Evolutionary conservation across 2,888 invertebrate genomes (phyloP).

Genomic region (Ellobium chinense): DNA sequence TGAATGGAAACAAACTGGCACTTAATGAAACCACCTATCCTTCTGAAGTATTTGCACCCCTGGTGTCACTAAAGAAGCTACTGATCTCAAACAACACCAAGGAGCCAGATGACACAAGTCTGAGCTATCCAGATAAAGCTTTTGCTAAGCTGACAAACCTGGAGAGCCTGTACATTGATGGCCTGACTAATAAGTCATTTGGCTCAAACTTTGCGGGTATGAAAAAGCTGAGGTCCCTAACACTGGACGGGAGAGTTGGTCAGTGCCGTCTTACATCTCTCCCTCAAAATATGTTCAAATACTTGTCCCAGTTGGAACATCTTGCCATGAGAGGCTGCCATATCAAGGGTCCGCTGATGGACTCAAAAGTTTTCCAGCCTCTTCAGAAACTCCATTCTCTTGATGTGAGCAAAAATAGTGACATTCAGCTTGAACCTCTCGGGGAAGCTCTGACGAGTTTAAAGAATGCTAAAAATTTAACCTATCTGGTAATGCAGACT

Average conservation of each 20-base stretch:
- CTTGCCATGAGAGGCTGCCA: slow-evolving; percentile 5
- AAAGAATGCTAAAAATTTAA: background rate
- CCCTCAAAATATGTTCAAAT: background rate
- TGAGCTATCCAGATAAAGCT: slow-evolving; percentile 41
- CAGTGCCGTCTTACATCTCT: background rate
- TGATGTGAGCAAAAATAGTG: slow-evolving; percentile 19
- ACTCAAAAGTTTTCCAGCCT: slow-evolving; percentile 1
- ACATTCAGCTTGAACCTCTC: background rate
- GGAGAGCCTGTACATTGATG: slow-evolving; percentile 34
- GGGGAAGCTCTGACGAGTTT: background rate
- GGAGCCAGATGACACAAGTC: background rate
- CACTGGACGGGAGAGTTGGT: background rate
- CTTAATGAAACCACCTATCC: slow-evolving; percentile 6
- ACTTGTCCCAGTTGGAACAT: background rate
- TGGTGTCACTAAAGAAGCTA: background rate
- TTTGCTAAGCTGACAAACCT: slow-evolving; percentile 29
- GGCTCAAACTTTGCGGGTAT: slow-evolving; percentile 21
- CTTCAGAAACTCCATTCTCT: background rate
- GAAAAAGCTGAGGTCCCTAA: background rate
- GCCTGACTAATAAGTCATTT: slow-evolving; percentile 20
- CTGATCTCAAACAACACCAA: slow-evolving; percentile 24
- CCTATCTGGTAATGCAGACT: background rate
- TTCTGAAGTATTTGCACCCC: slow-evolving; percentile 6
- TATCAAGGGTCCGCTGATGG: background rate
- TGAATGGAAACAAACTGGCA: background rate